Percentiles rank a stretch among this genome's conserved stretches.
These are phyloP conservation scores for Phoebastria nigripes DNA, from an alignment of 2,797 vertebrate species.

Conservation along the genomic window DNA sequence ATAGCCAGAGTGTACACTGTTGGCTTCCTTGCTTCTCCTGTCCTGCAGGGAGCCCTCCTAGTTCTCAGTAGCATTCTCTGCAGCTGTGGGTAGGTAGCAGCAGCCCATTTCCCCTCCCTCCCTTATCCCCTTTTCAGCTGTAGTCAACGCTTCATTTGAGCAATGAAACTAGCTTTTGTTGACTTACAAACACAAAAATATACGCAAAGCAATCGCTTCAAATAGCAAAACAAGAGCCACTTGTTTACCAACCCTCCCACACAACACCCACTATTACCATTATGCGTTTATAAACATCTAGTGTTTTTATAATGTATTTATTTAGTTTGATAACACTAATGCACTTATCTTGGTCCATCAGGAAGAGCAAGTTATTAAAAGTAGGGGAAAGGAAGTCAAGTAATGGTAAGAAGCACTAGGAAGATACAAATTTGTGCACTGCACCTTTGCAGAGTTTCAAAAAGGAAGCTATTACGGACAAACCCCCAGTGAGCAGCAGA, in stretches of 20 bases:
- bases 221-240: neutral
- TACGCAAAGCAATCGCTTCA: neutral
- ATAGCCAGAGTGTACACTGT: neutral
- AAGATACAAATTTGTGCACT: neutral
- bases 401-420: neutral
- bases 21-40: neutral
- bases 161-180: conserved; percentile 27
- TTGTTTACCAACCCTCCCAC: neutral
- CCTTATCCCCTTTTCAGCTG: neutral
- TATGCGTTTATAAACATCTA: neutral
- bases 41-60: neutral
- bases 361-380: neutral
- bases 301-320: neutral
- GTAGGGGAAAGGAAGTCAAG: neutral
- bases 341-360: neutral
- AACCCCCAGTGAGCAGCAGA: neutral
- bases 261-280: neutral
- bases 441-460: neutral
- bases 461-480: neutral
- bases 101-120: neutral
- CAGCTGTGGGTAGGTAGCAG: neutral
- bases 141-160: neutral
- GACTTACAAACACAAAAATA: neutral
- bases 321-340: neutral
- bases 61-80: neutral